Base-by-base conservation (phyloP, 2,888 invertebrate species). In the Eupelmus urozonus region DNA sequence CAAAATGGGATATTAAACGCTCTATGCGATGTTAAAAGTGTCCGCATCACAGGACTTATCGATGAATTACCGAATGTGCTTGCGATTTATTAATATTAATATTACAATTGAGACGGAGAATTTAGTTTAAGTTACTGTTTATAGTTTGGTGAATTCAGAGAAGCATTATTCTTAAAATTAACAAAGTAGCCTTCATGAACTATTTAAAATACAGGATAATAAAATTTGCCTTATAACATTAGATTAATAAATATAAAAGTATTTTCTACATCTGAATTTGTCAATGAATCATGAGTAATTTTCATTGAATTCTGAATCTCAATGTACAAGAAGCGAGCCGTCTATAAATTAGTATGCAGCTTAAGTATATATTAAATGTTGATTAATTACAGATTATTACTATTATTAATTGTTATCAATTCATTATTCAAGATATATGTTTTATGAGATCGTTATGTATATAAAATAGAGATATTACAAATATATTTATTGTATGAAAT, bases 1-100 rank as follows among this genome's bases (percentile, higher is more conserved):
- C 85, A 85, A 83, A 86, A 86, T 87, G 85, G 86, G 82, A 84
- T 86, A 86, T 84, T 87, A 84, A 83, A 83, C 75, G 34, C 34
- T 40, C 25, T 73, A 53, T 27, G 49, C 13, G n/a, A 65, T 66
- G n/a, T 59, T n/a, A 18, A 70, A 55, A 63, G 45, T 49, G 25
- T 45, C 49, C 5, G 2, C 49, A 40, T 60, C 18, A 51, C n/a
- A 51, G 18, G 25, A 49, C 11, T 74, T 45, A 27, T 42, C 3
- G 13, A 55, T 63, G 11, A 65, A 45, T 57, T 51, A 29, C 18
- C 34, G 3, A 59, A 49, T 49, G 20, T 20, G 11, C 13, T 49
- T 59, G 23, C 25, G 40, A 59, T 3, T 34, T 34, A 34, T 34
- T 34, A 34, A 34, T 34, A 34, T 34, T 70, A 29, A 59, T 45